Evolutionary conservation across 2,888 invertebrate genomes (phyloP), one percentile per base, ranked within the genome.

Genomic region (Pristionchus fissidentatus): DNA sequence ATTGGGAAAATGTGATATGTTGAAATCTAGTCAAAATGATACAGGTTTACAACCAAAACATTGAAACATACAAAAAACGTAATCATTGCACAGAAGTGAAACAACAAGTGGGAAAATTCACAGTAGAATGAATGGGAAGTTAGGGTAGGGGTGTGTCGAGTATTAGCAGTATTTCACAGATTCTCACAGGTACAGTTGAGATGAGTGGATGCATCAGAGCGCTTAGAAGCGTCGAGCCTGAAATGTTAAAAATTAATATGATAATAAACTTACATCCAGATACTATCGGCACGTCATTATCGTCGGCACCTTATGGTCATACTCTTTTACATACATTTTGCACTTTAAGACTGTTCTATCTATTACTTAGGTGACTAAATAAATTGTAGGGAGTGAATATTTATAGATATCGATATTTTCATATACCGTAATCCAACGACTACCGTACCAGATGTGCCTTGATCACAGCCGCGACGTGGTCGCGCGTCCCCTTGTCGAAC

Each of bases 401-500:
- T n/a, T n/a, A n/a, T n/a, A n/a, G n/a, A n/a, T n/a, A 70, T 32
- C 73, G 5, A 41, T 75, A 29, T 32, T 10, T 35, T 3, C 1
- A 10, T 38, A 1, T 35, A 66, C 66, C 22, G 66, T 32, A 3
- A 35, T 35, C 66, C 38, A 22, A 1, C 38, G 19, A 35, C 3
- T 49, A 41, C 52, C 77, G 49, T 77, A 81, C 80, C 80, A 29
- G 38, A 32, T 81, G 38, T 3, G 60, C 29, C 35, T 46, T 52
- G 52, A 81, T 46, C 62, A 62, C 62, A 7, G 32, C n/a, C 3
- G 8, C 46, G 22, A 81, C 80, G 43, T 60, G 62, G 46, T 60
- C 80, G 4, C 43, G 15, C 62, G 80, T 81, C 46, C 26, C 41
- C 46, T 60, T 38, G 62, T 81, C 80, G 80, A 81, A 81, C 80